phyloP scores from a whole-genome alignment of 2,888 invertebrate species.

The Caradrina clavipalpis region DNA sequence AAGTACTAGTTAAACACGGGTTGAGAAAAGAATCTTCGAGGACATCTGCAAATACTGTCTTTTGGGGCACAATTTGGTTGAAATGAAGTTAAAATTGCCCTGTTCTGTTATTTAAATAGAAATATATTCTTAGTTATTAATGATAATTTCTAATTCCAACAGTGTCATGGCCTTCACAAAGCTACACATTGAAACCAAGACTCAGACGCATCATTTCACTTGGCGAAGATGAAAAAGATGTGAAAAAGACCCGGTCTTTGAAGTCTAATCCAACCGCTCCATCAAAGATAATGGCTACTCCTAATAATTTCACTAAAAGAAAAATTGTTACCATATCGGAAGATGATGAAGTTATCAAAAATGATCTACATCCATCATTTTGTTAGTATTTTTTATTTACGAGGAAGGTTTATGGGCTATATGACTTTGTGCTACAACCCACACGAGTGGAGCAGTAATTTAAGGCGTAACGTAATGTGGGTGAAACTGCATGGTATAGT shows the following conservation, averaged over 20 bases:
- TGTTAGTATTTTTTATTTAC: constrained; percentile 70
- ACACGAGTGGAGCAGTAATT: too few species aligned
- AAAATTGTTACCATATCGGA: constrained; percentile 84
- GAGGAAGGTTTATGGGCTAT: too few species aligned
- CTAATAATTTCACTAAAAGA: constrained; percentile 72
- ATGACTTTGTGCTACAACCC: too few species aligned
- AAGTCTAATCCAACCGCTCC: constrained; percentile 64
- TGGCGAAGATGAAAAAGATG: constrained; percentile 69
- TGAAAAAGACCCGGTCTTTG: constrained; percentile 74
- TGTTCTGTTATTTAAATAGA: not conserved
- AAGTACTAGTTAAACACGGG: too few species aligned
- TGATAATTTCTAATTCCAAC: constrained; percentile 44
- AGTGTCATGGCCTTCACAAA: constrained; percentile 77
- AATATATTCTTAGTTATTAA: not conserved
- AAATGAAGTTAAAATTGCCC: too few species aligned
- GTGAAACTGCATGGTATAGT: too few species aligned
- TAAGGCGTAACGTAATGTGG: too few species aligned
- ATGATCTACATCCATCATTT: constrained; percentile 74
- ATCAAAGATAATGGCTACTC: constrained; percentile 66
- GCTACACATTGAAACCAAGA: constrained; percentile 74
- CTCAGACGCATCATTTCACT: constrained; percentile 79
- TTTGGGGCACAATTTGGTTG: too few species aligned
- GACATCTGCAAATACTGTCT: too few species aligned
- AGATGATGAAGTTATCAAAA: constrained; percentile 72
- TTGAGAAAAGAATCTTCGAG: too few species aligned